These are phyloP conservation scores for Tetranychus cinnabarinus DNA, from an alignment of 1,140 invertebrate genomes.

Conservation along the genomic window DNA sequence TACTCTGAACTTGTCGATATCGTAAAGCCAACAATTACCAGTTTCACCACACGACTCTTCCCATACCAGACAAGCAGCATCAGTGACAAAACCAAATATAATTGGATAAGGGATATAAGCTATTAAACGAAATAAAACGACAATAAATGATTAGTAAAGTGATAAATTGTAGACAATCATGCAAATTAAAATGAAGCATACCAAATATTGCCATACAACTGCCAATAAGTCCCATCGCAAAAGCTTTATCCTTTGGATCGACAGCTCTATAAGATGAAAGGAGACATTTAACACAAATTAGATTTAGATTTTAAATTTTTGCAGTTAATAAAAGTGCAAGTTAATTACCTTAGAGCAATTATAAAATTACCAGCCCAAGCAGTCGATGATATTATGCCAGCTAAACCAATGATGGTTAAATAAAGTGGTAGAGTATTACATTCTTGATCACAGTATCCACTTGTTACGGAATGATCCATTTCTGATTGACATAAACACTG, in stretches of 20 bases:
- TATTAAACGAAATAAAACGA: background rate
- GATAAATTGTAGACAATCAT: background rate
- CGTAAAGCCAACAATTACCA: constrained; percentile 21
- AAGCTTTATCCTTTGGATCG: constrained; percentile 16
- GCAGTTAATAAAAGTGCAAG: background rate
- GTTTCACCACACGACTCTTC: constrained; percentile 15
- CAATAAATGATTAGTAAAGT: background rate
- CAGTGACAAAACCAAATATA: constrained; percentile 18
- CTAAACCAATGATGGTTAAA: background rate
- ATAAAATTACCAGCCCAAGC: constrained; percentile 18
- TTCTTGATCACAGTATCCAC: background rate
- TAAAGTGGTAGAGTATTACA: background rate
- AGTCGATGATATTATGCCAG: constrained; percentile 8
- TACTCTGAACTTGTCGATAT: constrained; percentile 16
- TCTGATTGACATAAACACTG: background rate
- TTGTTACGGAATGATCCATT: background rate
- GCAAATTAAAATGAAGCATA: constrained; percentile 1
- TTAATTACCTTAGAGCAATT: constrained; percentile 16
- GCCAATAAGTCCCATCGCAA: constrained; percentile 17
- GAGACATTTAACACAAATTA: too few relatives aligned
- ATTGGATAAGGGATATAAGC: constrained; percentile 21
- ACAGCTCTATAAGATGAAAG: constrained; percentile 15
- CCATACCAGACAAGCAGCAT: constrained; percentile 20
- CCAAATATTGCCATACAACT: constrained; percentile 14
- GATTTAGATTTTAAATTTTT: background rate